A percentile compares a stretch with the other conserved stretches of the same genome.
phyloP scores from a whole-genome alignment of 2,797 vertebrate genomes.

The Heliangelus exortis region DNA sequence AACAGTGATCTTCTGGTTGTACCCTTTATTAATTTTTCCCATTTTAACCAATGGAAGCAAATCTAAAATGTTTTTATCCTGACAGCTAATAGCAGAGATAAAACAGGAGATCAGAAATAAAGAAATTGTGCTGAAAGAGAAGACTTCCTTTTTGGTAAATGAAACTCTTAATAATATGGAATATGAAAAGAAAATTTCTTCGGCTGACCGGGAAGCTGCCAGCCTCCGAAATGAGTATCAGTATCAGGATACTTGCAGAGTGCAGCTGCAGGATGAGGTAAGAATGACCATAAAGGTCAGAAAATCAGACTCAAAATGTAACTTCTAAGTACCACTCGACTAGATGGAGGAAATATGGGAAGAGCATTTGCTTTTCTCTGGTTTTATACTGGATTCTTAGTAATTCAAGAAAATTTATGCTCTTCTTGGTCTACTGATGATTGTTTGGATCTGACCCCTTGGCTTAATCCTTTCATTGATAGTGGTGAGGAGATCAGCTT shows the following conservation, averaged over 20 bases:
- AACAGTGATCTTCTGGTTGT: not conserved
- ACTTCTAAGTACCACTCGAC: not conserved
- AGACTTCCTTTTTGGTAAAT: constrained; percentile 83
- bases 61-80: constrained; percentile 11
- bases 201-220: constrained; percentile 76
- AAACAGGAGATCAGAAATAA: constrained; percentile 85
- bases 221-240: constrained; percentile 82
- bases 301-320: not conserved
- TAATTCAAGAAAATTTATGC: not conserved
- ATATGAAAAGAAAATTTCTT: constrained; percentile 83
- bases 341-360: not conserved
- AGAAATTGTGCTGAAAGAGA: constrained; percentile 82
- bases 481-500: not conserved
- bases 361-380: not conserved
- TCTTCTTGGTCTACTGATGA: not conserved
- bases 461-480: not conserved
- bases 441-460: not conserved
- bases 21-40: not conserved
- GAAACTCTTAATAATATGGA: constrained; percentile 90
- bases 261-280: constrained; percentile 89
- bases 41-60: not conserved
- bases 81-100: constrained; percentile 82
- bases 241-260: constrained; percentile 78
- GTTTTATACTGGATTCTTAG: not conserved
- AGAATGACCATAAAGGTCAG: not conserved